These are phyloP conservation scores for Bambusicola thoracicus DNA, from an alignment of 2,113 vertebrate genomes.

Conservation along the genomic window DNA sequence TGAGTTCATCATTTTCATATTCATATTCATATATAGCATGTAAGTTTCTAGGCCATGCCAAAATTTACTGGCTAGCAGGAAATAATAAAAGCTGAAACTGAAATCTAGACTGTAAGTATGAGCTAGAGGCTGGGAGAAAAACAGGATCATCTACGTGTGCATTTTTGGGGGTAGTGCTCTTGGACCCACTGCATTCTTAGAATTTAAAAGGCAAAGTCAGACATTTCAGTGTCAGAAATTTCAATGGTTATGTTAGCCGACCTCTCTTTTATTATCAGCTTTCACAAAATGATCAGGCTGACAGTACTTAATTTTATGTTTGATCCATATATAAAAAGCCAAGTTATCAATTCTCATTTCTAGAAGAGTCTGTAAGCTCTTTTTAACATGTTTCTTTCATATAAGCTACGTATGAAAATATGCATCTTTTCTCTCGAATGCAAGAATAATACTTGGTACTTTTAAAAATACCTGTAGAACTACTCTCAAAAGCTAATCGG, in stretches of 20 bases:
- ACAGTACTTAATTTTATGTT: neutral
- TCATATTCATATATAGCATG: too few relatives aligned
- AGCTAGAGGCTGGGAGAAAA: neutral
- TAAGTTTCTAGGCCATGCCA: neutral
- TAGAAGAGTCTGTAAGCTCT: neutral
- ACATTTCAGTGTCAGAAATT: neutral
- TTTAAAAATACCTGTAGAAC: neutral
- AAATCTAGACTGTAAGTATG: neutral
- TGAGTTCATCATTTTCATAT: too few relatives aligned
- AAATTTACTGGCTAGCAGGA: neutral
- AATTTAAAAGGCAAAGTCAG: neutral
- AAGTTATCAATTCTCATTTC: neutral
- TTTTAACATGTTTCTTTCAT: neutral
- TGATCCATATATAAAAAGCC: neutral
- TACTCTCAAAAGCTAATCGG: neutral
- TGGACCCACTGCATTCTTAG: fast-evolving
- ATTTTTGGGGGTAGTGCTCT: neutral
- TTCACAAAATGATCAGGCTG: neutral
- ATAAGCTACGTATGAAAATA: neutral
- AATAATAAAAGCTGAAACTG: neutral
- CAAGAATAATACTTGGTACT: neutral
- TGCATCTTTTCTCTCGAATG: neutral
- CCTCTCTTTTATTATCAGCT: neutral
- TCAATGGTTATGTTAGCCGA: neutral
- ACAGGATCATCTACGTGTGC: neutral